These are phyloP conservation scores for Pangasius djambal DNA, from an alignment of 2,797 vertebrate species.

Conservation along the genomic window DNA sequence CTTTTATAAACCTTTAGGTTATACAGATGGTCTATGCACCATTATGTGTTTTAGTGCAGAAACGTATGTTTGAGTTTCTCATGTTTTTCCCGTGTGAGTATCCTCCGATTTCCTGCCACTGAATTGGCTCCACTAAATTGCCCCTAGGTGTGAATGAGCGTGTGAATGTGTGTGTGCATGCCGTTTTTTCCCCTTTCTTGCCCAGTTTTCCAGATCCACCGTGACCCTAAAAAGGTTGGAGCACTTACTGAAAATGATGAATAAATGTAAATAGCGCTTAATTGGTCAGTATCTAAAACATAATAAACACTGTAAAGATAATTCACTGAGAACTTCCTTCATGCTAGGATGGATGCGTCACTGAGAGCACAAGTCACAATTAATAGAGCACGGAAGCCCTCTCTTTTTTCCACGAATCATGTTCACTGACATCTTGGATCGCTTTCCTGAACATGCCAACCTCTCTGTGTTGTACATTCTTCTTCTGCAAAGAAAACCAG, in stretches of 20 bases:
- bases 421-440: neutral
- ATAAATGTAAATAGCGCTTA: neutral
- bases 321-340: neutral
- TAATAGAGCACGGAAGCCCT: neutral
- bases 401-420: neutral
- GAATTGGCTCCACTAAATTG: neutral
- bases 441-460: neutral
- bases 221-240: too few species aligned
- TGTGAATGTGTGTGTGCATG: neutral
- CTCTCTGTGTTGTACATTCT: neutral
- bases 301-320: neutral
- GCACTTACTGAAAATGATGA: neutral
- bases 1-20: too few species aligned
- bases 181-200: neutral
- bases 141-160: neutral
- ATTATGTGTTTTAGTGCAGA: neutral
- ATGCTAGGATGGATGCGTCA: neutral
- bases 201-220: neutral
- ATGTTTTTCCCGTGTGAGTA: neutral
- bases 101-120: neutral
- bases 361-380: neutral
- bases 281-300: neutral
- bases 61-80: too few species aligned
- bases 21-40: neutral
- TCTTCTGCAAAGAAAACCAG: constrained; percentile 7